These are phyloP conservation scores for Watersipora subatra DNA, from an alignment of 1,140 invertebrate genomes.

Conservation along the genomic window DNA sequence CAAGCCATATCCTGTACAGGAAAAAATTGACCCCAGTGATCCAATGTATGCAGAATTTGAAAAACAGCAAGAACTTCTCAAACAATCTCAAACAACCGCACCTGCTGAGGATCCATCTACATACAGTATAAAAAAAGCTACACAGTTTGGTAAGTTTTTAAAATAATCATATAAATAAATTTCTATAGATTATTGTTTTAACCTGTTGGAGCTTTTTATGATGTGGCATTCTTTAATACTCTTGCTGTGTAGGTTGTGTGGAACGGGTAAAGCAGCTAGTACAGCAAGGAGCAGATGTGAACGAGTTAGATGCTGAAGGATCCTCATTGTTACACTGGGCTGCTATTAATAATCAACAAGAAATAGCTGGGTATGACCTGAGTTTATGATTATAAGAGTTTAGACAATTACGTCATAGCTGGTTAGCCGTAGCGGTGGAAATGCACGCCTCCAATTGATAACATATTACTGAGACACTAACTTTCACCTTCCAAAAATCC, in stretches of 20 bases:
- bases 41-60: background rate
- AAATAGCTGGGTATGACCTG: conserved; percentile 68
- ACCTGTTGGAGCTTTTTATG: too few relatives aligned
- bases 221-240: too few relatives aligned
- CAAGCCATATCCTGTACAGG: conserved; percentile 4
- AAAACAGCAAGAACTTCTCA: background rate
- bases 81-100: background rate
- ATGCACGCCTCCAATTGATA: too few relatives aligned
- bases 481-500: too few relatives aligned
- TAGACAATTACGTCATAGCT: too few relatives aligned
- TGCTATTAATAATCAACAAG: conserved; percentile 80
- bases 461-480: too few relatives aligned
- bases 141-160: background rate
- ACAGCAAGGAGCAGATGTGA: conserved; percentile 55
- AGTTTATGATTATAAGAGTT: background rate
- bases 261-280: conserved; percentile 50
- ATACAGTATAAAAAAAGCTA: background rate
- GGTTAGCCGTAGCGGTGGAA: too few relatives aligned
- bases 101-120: background rate
- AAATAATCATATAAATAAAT: too few relatives aligned
- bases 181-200: too few relatives aligned
- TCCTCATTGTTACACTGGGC: conserved; percentile 90
- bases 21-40: background rate
- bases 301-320: conserved; percentile 41
- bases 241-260: background rate